These are phyloP conservation scores for Laodelphax striatellus DNA, from an alignment of 1,140 invertebrate genomes.

Conservation along the genomic window DNA sequence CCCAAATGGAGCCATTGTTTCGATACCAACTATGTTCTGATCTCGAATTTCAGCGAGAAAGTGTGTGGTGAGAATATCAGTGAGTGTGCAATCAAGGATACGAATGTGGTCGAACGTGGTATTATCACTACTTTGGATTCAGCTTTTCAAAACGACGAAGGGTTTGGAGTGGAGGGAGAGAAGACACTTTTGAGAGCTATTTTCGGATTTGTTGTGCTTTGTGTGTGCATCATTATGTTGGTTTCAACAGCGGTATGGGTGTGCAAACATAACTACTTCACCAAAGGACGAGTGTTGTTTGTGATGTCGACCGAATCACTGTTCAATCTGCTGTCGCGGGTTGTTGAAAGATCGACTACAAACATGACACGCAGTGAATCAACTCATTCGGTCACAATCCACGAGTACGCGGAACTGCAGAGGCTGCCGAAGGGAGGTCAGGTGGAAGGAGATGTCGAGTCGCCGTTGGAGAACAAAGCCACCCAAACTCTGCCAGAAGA, in stretches of 20 bases:
- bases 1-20: too few relatives aligned
- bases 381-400: conserved; percentile 45
- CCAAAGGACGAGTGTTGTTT: conserved; percentile 26
- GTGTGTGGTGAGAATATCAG: too few relatives aligned
- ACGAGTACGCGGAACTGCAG: conserved; percentile 47
- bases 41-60: too few relatives aligned
- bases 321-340: conserved; percentile 29
- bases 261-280: conserved; percentile 39
- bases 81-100: too few relatives aligned
- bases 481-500: conserved; percentile 62
- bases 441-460: conserved; percentile 25
- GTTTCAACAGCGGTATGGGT: conserved; percentile 40
- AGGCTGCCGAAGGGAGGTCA: conserved; percentile 30
- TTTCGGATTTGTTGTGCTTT: conserved; percentile 36
- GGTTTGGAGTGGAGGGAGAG: conserved; percentile 28
- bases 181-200: conserved; percentile 36
- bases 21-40: too few relatives aligned
- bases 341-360: conserved; percentile 26
- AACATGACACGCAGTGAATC: conserved; percentile 36
- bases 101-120: too few relatives aligned
- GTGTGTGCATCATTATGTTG: conserved; percentile 36
- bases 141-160: conserved; percentile 3
- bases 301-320: conserved; percentile 27
- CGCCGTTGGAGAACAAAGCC: conserved; percentile 43
- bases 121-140: too few relatives aligned